A percentile compares a stretch with the other conserved stretches of the same genome.
These are phyloP conservation scores for Rhabdophis nuchalis DNA, from an alignment of 2,797 vertebrate genomes.

Conservation along the genomic window DNA sequence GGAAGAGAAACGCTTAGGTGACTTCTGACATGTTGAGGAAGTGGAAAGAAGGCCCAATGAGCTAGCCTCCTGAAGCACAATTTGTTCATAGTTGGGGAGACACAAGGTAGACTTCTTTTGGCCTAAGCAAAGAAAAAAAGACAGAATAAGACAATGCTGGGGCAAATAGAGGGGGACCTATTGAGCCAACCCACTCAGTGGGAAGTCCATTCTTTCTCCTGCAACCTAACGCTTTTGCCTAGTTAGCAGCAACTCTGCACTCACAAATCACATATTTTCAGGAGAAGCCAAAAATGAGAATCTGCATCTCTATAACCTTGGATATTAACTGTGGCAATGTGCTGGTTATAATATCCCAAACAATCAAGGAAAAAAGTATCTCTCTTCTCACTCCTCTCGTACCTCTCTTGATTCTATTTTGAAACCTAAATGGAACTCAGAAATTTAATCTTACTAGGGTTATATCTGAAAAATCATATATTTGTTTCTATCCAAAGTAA, in stretches of 20 bases:
- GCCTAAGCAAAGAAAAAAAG: conserved; percentile 64
- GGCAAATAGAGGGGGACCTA: neutral
- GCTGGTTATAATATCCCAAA: neutral
- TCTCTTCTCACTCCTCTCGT: neutral
- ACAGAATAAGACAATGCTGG: neutral
- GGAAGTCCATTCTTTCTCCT: neutral
- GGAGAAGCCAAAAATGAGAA: neutral
- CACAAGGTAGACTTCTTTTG: conserved; percentile 68
- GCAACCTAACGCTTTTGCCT: neutral
- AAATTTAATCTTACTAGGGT: neutral
- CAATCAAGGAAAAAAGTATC: neutral
- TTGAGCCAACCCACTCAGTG: neutral
- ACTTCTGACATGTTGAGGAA: conserved; percentile 19
- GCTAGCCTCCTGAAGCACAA: conserved; percentile 65
- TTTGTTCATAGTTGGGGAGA: conserved; percentile 61
- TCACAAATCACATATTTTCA: neutral
- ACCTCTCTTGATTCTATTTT: neutral
- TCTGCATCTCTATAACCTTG: neutral
- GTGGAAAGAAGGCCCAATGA: neutral
- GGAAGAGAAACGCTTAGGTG: conserved; percentile 52
- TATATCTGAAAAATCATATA: neutral
- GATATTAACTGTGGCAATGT: neutral
- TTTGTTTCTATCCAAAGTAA: neutral
- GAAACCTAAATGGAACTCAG: neutral
- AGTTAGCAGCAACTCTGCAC: neutral